These are phyloP conservation scores for Corbicula japonica DNA, from an alignment of 2,888 invertebrate species.

Conservation along the genomic window DNA sequence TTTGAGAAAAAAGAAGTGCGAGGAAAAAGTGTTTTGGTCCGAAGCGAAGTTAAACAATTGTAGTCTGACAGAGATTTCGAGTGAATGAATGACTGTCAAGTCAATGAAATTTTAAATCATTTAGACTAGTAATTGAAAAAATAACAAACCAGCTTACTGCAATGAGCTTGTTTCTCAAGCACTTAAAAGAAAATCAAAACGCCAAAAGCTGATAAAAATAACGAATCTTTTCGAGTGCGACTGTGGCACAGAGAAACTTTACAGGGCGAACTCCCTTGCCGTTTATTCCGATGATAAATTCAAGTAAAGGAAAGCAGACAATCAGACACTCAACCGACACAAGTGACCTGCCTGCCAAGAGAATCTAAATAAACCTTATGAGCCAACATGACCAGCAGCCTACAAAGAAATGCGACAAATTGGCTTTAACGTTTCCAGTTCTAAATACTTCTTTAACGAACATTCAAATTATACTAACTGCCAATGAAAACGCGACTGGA, in stretches of 20 bases:
- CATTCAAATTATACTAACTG: no score
- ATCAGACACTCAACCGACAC: background rate
- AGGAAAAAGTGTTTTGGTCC: background rate
- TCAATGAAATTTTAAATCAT: background rate
- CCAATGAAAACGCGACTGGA: no score
- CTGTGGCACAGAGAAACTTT: background rate
- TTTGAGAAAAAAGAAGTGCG: background rate
- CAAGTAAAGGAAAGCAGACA: background rate
- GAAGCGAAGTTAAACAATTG: background rate
- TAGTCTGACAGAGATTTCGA: background rate
- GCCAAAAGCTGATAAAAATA: background rate
- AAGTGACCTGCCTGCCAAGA: background rate
- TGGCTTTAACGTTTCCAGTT: no score
- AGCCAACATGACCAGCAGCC: no score
- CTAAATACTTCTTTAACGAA: no score
- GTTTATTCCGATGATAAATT: background rate
- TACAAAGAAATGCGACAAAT: no score
- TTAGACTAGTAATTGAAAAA: background rate
- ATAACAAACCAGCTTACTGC: background rate
- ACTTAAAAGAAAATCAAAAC: background rate
- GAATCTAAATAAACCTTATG: no score
- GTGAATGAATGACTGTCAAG: background rate
- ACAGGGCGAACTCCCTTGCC: background rate
- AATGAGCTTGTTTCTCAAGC: constrained; percentile 1
- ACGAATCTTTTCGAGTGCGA: background rate